phyloP scores from a whole-genome alignment of 2,888 invertebrate species.

The Lepidocyrtoides sp. region DNA sequence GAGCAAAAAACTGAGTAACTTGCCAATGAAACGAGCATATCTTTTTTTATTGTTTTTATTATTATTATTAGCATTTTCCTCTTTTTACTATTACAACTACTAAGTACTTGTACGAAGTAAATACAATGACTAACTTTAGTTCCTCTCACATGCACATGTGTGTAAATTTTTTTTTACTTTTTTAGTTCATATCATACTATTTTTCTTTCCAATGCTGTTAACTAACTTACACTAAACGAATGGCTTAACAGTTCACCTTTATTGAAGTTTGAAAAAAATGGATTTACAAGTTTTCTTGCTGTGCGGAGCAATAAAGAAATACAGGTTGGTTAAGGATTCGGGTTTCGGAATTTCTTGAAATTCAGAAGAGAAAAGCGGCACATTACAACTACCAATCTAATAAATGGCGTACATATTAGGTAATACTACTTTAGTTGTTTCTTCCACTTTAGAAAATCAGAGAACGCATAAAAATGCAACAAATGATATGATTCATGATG shows the following conservation, averaged over 20 bases:
- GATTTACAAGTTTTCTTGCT: slow-evolving; percentile 22
- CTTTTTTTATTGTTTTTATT: slow-evolving; percentile 34
- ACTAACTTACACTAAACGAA: too few relatives aligned
- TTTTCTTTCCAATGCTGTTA: too few relatives aligned
- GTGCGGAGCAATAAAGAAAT: background rate
- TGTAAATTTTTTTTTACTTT: too few relatives aligned
- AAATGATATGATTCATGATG: slow-evolving; percentile 37
- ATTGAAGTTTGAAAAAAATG: slow-evolving; percentile 23
- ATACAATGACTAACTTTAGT: too few relatives aligned
- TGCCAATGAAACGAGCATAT: slow-evolving; percentile 48
- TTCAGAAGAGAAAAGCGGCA: slow-evolving; percentile 47
- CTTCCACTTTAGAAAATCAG: slow-evolving; percentile 31
- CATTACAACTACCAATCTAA: slow-evolving; percentile 1
- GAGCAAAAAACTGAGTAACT: slow-evolving; percentile 21
- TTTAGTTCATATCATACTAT: too few relatives aligned
- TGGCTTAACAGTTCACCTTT: too few relatives aligned
- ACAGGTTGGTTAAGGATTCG: slow-evolving; percentile 36
- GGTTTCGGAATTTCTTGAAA: too few relatives aligned
- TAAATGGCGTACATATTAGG: slow-evolving; percentile 2
- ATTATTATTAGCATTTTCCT: slow-evolving; percentile 23
- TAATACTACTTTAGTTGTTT: slow-evolving; percentile 26
- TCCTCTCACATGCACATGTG: background rate
- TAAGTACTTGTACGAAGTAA: too few relatives aligned
- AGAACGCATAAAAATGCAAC: slow-evolving; percentile 24
- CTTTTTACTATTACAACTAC: background rate